These are phyloP conservation scores for Eupithecia pulchellata DNA, from an alignment of 2,888 invertebrate species.

Conservation along the genomic window DNA sequence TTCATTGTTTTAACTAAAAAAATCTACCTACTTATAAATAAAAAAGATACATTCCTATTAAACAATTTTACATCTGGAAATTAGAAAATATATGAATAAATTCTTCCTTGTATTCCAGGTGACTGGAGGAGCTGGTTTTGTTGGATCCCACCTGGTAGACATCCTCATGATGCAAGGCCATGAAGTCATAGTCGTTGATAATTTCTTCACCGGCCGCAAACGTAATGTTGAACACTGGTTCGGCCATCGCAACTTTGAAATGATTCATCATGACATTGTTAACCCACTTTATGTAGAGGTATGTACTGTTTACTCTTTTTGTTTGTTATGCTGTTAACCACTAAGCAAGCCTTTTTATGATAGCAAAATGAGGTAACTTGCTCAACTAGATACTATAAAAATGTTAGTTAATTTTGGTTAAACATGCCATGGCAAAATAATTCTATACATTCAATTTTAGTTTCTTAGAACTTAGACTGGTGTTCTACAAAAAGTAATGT, in stretches of 20 bases:
- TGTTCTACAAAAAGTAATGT: not conserved
- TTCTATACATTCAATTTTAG: not conserved
- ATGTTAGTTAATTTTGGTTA: not conserved
- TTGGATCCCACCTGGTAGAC: conserved; percentile 99
- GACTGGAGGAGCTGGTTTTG: conserved; percentile 99
- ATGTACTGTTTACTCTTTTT: conserved; percentile 25
- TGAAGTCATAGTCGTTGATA: conserved; percentile 98
- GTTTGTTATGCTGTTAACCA: not conserved
- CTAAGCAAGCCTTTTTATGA: conserved; percentile 2
- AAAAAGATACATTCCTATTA: not conserved
- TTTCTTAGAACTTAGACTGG: not conserved
- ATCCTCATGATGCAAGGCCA: conserved; percentile 97
- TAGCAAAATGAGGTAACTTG: not conserved
- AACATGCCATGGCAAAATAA: not conserved
- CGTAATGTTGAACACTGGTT: conserved; percentile 99
- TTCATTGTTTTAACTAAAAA: not conserved
- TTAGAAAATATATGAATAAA: too few relatives aligned
- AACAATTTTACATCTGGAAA: not conserved
- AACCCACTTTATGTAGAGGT: conserved; percentile 98
- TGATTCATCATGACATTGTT: conserved; percentile 99
- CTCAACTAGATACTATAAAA: not conserved
- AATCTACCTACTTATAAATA: not conserved
- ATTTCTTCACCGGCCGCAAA: conserved; percentile 98
- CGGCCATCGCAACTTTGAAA: conserved; percentile 99
- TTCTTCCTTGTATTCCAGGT: conserved; percentile 80